A percentile compares a stretch with the other conserved stretches of the same genome.
Conservation (phyloP, 2,113 vertebrate species). For the Archilochus colubris region DNA sequence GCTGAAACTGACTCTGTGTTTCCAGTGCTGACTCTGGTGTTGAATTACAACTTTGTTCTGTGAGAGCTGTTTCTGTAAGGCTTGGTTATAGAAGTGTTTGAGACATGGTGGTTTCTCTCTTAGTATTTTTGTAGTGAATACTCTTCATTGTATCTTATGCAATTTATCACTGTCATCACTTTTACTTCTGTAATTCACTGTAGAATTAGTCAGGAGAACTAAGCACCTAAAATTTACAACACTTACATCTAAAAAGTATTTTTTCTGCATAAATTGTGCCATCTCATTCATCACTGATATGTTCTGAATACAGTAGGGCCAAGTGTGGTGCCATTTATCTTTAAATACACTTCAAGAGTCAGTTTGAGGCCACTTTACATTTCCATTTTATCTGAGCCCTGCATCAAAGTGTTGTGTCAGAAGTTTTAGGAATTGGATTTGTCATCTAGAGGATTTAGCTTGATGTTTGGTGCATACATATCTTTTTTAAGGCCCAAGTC, state of each 20-base stretch:
- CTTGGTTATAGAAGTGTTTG: not conserved
- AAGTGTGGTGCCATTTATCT: not conserved
- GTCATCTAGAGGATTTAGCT: not conserved
- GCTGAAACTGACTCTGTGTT: not conserved
- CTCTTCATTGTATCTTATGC: not conserved
- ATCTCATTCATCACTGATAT: not conserved
- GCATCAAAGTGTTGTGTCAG: not conserved
- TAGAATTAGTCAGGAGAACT: not conserved
- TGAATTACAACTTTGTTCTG: conserved; percentile 21
- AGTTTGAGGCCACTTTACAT: not conserved
- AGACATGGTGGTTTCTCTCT: not conserved
- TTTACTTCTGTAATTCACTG: not conserved
- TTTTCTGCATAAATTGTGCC: not conserved
- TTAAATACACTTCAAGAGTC: not conserved
- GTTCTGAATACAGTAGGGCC: not conserved
- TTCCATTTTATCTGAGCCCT: not conserved
- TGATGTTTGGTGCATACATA: not conserved
- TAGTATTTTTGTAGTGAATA: conserved; percentile 24
- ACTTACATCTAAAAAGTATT: not conserved
- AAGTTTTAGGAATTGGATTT: not conserved
- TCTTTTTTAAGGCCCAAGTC: not conserved
- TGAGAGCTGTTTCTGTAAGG: not conserved
- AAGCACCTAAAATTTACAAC: not conserved
- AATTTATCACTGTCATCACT: not conserved
- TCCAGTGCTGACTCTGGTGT: not conserved